These are phyloP conservation scores for Phymanthus crucifer DNA, from an alignment of 92 coral and sea anemone genomes.

Conservation along the genomic window DNA sequence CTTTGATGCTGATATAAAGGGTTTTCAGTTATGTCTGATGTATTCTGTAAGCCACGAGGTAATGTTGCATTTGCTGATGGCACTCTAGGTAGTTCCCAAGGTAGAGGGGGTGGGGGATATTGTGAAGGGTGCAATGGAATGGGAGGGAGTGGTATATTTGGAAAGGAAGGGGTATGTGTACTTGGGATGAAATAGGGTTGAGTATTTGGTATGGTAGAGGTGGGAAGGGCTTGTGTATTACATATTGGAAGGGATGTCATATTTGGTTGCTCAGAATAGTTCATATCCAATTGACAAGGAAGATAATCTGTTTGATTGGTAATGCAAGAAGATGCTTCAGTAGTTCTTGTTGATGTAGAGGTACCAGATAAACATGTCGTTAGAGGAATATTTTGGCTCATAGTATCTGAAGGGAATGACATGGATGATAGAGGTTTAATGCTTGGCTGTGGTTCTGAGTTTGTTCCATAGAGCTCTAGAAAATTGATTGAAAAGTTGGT, in stretches of 20 bases:
- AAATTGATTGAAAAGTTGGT: background rate
- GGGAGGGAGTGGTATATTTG: conserved; percentile 72
- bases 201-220: no score
- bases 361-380: background rate
- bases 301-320: conserved; percentile 9
- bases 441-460: background rate
- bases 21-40: conserved; percentile 4
- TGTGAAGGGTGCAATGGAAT: conserved; percentile 50
- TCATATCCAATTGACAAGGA: background rate
- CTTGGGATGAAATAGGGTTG: no score
- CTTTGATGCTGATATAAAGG: background rate
- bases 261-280: background rate
- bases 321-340: background rate
- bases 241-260: no score
- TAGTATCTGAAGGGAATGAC: background rate
- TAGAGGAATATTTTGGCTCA: conserved; percentile 4
- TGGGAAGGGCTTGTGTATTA: no score
- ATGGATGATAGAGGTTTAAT: background rate
- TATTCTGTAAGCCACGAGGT: conserved; percentile 43
- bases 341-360: background rate
- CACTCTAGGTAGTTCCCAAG: conserved; percentile 68
- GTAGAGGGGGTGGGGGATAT: conserved; percentile 70
- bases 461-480: conserved; percentile 10
- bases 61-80: conserved; percentile 77
- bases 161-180: conserved; percentile 35